These are phyloP conservation scores for Achroia grisella DNA, from an alignment of 1,140 invertebrate species.

Conservation along the genomic window DNA sequence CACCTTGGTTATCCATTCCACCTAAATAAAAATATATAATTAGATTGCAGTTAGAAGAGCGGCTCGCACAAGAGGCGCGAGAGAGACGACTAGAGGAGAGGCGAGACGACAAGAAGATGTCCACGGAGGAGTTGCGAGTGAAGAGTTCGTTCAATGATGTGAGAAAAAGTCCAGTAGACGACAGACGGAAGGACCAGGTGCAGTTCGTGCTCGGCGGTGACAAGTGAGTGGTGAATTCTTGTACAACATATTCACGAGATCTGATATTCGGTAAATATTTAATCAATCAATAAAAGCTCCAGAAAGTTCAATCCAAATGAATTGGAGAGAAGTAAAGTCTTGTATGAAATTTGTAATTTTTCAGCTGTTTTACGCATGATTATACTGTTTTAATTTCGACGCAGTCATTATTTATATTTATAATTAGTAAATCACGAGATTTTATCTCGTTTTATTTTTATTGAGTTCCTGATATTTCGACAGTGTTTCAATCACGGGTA, in stretches of 20 bases:
- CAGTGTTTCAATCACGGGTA: no score
- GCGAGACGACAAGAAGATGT: slow-evolving; percentile 22
- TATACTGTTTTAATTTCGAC: no score
- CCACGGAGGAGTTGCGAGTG: slow-evolving; percentile 21
- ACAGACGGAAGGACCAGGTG: slow-evolving; percentile 41
- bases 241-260: no score
- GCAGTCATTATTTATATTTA: no score
- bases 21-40: neutral
- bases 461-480: no score
- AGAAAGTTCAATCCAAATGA: neutral
- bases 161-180: slow-evolving; percentile 37
- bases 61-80: slow-evolving; percentile 52
- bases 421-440: no score
- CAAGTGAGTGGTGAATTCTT: slow-evolving; percentile 32
- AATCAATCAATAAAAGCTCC: neutral
- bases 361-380: no score
- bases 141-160: slow-evolving; percentile 32
- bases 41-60: slow-evolving; percentile 59
- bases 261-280: no score
- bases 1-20: no score
- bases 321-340: no score
- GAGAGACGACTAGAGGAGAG: slow-evolving; percentile 39
- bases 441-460: no score
- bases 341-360: neutral
- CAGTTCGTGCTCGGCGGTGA: slow-evolving; percentile 56